phyloP scores from a whole-genome alignment of 2,113 vertebrate species.

The Gnathonemus echidnorhynchus region DNA sequence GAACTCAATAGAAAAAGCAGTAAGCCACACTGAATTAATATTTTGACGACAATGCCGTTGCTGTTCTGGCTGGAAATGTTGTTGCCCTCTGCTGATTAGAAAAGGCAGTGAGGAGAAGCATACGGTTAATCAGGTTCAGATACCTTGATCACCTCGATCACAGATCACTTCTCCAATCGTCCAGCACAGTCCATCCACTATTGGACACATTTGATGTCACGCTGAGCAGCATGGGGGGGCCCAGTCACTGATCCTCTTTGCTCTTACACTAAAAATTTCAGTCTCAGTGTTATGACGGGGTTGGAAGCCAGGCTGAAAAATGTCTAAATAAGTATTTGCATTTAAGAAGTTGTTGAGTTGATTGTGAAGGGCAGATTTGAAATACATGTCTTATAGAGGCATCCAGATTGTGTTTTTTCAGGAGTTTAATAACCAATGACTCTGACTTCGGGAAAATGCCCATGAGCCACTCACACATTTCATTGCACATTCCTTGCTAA shows the following conservation, averaged over 20 bases:
- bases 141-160: background rate
- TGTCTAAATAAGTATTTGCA: background rate
- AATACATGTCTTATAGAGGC: background rate
- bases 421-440: background rate
- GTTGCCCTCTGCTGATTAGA: background rate
- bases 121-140: background rate
- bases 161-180: background rate
- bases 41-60: background rate
- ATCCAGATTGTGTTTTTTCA: background rate
- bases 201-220: background rate
- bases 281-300: background rate
- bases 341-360: background rate
- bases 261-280: background rate
- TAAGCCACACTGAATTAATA: background rate
- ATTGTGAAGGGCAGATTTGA: background rate
- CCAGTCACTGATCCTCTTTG: background rate
- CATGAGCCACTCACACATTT: background rate
- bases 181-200: background rate
- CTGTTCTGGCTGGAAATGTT: background rate
- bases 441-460: background rate
- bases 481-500: background rate
- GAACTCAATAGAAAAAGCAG: background rate
- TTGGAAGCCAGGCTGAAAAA: background rate
- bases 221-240: background rate
- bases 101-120: background rate